phyloP scores from a whole-genome alignment of 2,113 vertebrate species.

The Athene noctua region DNA sequence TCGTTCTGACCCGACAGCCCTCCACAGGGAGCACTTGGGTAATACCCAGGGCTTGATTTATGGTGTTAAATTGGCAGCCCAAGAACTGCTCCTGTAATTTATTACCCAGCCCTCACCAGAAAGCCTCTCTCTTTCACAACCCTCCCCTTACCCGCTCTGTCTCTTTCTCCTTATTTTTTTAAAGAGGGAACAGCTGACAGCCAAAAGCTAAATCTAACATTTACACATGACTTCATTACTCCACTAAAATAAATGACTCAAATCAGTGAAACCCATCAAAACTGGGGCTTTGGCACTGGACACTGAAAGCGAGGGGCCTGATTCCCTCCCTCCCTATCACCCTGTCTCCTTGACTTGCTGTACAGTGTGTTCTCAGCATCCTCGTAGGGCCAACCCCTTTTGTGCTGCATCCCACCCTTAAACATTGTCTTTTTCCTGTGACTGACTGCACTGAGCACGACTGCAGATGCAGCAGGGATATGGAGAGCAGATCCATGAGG shows the following conservation, averaged over 20 bases:
- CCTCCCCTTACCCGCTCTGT: not conserved
- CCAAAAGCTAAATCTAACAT: conserved; percentile 56
- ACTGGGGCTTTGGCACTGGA: not conserved
- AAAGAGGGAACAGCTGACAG: conserved; percentile 50
- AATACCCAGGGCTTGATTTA: conserved; percentile 79
- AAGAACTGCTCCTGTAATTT: conserved; percentile 76
- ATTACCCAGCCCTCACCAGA: conserved; percentile 69
- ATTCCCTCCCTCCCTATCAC: not conserved
- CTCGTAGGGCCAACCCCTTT: not conserved
- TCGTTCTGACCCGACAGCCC: conserved; percentile 49
- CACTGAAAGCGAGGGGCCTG: not conserved
- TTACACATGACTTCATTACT: conserved; percentile 52
- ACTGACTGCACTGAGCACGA: fast-evolving
- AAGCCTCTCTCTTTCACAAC: conserved; percentile 19
- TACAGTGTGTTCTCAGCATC: not conserved
- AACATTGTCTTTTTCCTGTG: not conserved
- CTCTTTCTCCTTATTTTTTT: conserved; percentile 19
- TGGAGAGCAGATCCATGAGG: not conserved
- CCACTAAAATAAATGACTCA: conserved; percentile 34
- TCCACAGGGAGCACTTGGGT: conserved; percentile 69
- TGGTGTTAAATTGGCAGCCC: conserved; percentile 74
- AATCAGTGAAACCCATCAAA: not conserved
- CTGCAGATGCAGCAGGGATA: not conserved
- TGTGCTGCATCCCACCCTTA: not conserved
- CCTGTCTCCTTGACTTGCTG: not conserved